Percentiles rank a stretch among this genome's conserved stretches.
phyloP scores from a whole-genome alignment of 2,797 vertebrate species.

The Acanthopagrus latus region DNA sequence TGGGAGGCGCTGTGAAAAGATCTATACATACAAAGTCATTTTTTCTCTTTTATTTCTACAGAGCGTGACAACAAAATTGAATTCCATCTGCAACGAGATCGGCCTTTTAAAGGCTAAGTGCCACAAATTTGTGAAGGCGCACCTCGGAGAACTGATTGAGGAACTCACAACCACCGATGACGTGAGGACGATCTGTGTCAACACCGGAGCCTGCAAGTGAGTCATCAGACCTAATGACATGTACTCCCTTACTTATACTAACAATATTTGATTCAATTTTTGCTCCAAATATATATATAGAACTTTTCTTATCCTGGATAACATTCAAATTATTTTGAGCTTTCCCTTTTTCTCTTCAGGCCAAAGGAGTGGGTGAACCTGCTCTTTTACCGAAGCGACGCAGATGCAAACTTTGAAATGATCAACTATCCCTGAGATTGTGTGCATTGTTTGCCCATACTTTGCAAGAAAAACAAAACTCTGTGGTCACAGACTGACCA shows the following conservation, averaged over 20 bases:
- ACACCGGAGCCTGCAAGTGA: constrained; percentile 70
- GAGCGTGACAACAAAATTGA: constrained; percentile 19
- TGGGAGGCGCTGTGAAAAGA: not conserved
- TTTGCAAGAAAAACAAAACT: not conserved
- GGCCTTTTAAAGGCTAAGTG: constrained; percentile 40
- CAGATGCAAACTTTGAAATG: accelerated
- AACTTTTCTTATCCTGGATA: not conserved
- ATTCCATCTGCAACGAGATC: not conserved
- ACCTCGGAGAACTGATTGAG: constrained; percentile 38
- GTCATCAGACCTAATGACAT: constrained; percentile 11
- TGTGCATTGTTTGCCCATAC: not conserved
- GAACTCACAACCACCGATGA: constrained; percentile 63
- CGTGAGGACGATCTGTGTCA: constrained; percentile 73
- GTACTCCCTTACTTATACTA: not conserved
- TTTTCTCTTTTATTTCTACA: constrained; percentile 29
- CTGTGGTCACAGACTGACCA: not conserved
- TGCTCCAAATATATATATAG: not conserved
- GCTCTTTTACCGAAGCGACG: not conserved
- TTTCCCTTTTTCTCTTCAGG: constrained; percentile 43
- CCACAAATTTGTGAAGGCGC: constrained; percentile 13
- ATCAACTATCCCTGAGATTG: not conserved
- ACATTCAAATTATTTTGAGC: not conserved
- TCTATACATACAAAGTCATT: not conserved
- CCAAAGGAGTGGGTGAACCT: constrained; percentile 34
- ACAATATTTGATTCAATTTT: not conserved